These are phyloP conservation scores for Holacanthus passer DNA, from an alignment of 2,113 vertebrate genomes.

Conservation along the genomic window DNA sequence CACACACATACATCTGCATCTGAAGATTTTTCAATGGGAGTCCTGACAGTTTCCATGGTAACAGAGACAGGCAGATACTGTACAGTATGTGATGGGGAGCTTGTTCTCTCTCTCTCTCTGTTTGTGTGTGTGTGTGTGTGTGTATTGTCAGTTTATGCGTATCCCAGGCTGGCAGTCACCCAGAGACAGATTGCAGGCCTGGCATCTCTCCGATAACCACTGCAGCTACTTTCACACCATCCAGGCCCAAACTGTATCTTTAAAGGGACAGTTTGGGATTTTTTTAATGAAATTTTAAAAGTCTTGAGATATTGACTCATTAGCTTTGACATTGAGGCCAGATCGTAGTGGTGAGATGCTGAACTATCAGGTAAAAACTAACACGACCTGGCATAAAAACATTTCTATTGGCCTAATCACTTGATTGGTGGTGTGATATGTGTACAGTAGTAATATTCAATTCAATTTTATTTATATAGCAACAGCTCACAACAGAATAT, in stretches of 20 bases:
- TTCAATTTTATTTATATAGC: too few relatives aligned
- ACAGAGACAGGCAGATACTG: constrained; percentile 67
- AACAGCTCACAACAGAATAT: too few relatives aligned
- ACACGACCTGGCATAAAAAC: constrained; percentile 7
- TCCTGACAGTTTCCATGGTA: constrained; percentile 79
- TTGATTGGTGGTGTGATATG: constrained; percentile 7
- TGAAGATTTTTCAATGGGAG: constrained; percentile 80
- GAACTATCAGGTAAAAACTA: constrained; percentile 8
- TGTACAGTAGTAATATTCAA: background rate
- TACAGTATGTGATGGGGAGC: constrained; percentile 59
- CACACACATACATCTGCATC: constrained; percentile 43
- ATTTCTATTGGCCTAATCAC: background rate
- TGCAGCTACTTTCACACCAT: constrained; percentile 62
- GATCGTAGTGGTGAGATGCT: background rate
- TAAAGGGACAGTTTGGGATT: constrained; percentile 26
- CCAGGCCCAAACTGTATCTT: constrained; percentile 34
- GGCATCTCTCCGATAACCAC: constrained; percentile 64
- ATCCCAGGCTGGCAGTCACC: constrained; percentile 68
- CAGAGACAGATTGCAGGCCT: constrained; percentile 75
- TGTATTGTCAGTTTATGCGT: constrained; percentile 64
- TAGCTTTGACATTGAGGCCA: background rate
- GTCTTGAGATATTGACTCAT: constrained; percentile 3
- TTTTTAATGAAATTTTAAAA: background rate
- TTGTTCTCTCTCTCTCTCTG: constrained; percentile 46
- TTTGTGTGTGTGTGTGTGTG: constrained; percentile 42